A percentile compares a stretch with the other conserved stretches of the same genome.
Conservation (phyloP, 2,113 vertebrate species). For the Bufo gargarizans region DNA sequence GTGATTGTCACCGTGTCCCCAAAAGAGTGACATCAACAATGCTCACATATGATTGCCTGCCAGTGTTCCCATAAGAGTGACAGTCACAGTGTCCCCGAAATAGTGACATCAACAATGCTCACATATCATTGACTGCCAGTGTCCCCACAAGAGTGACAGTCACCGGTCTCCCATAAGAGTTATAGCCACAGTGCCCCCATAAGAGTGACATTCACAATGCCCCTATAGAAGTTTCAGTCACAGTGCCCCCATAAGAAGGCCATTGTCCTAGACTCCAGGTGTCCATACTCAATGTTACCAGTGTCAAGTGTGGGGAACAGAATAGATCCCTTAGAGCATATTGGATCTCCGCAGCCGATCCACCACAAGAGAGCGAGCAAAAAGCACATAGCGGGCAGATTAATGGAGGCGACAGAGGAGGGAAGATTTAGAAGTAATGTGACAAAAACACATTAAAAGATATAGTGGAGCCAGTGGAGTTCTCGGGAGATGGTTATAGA, state of each 20-base stretch:
- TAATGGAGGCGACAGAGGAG: conserved; percentile 22
- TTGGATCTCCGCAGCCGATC: neutral
- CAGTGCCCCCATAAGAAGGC: no score
- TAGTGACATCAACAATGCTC: neutral
- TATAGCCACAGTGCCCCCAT: no score
- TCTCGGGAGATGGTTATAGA: conserved; percentile 5
- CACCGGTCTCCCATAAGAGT: neutral
- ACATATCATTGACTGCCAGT: neutral
- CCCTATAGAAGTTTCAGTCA: no score
- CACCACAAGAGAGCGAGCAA: neutral
- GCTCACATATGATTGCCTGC: no score
- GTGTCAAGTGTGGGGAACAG: neutral
- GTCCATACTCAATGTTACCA: neutral
- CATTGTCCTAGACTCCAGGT: no score
- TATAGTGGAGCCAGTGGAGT: neutral
- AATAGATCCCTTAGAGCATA: neutral
- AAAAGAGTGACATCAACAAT: no score
- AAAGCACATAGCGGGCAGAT: conserved; percentile 6
- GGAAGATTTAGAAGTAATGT: conserved; percentile 47
- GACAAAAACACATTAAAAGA: conserved; percentile 49
- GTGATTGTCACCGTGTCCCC: no score
- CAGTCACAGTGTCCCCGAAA: neutral
- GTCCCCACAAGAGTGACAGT: neutral
- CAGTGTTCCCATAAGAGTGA: no score
- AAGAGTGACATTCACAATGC: no score